phyloP scores from a whole-genome alignment of 2,113 vertebrate genomes.

The Cyanistes caeruleus region DNA sequence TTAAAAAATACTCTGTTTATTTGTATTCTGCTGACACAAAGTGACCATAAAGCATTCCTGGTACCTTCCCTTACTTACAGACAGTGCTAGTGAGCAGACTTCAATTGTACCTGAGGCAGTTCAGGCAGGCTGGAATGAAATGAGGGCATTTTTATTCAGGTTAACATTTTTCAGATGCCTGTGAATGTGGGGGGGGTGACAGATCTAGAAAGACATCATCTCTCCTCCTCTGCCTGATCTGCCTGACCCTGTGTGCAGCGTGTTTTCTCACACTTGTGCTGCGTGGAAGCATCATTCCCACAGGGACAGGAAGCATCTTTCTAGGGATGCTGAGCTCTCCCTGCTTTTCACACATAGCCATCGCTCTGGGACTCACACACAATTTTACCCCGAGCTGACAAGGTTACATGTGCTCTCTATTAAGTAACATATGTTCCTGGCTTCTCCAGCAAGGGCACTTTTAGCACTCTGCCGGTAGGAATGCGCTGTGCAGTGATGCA shows the following conservation, averaged over 20 bases:
- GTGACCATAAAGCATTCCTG: background rate
- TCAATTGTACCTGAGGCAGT: background rate
- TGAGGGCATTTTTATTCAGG: background rate
- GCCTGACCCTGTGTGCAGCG: background rate
- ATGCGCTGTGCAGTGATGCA: background rate
- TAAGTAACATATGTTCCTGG: conserved; percentile 35
- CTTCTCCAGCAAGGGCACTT: conserved; percentile 9
- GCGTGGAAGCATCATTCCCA: background rate
- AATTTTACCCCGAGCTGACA: conserved; percentile 8
- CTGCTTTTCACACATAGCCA: background rate
- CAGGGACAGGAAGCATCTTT: background rate
- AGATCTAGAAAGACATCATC: background rate
- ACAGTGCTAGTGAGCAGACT: background rate
- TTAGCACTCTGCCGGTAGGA: background rate
- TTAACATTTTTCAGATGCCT: background rate
- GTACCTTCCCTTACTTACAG: background rate
- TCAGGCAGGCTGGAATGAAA: background rate
- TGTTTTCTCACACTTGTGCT: background rate
- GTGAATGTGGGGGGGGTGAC: background rate
- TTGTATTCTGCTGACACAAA: background rate
- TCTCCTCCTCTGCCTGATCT: background rate
- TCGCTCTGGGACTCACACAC: accelerated
- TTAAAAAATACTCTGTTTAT: background rate
- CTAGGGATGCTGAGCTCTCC: background rate
- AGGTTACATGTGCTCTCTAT: background rate